phyloP scores from a whole-genome alignment of 1,140 invertebrate species.

The Zaprionus camerounensis region DNA sequence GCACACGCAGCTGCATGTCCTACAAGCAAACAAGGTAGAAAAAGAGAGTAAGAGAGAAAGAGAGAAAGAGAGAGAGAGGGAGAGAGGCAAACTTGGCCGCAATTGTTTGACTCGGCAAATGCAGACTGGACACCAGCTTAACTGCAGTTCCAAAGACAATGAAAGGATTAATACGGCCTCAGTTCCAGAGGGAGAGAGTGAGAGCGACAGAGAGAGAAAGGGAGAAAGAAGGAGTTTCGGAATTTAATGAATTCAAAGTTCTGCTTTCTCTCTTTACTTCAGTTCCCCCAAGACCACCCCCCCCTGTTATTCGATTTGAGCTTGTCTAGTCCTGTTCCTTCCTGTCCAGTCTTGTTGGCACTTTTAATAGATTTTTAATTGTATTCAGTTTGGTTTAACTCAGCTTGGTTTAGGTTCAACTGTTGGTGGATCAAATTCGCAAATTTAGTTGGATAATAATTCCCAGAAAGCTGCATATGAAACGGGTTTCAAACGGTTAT shows the following conservation, averaged over 20 bases:
- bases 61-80: not conserved
- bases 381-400: not conserved
- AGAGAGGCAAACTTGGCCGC: not conserved
- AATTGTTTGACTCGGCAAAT: slow-evolving; percentile 1
- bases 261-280: not conserved
- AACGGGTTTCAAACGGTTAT: not conserved
- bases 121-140: not conserved
- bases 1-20: slow-evolving; percentile 37
- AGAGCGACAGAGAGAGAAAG: not conserved
- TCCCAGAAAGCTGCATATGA: not conserved
- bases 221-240: not conserved
- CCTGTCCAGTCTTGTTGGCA: not conserved
- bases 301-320: not conserved
- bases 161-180: not conserved
- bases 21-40: slow-evolving; percentile 6
- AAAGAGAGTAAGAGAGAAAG: not conserved
- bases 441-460: not conserved
- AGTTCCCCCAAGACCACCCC: not conserved
- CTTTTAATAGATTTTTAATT: slow-evolving; percentile 4
- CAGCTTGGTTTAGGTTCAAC: not conserved
- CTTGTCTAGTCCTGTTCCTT: not conserved
- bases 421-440: not conserved
- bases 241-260: not conserved
- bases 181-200: not conserved
- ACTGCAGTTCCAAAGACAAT: not conserved